A percentile compares a stretch with the other conserved stretches of the same genome.
Evolutionary conservation across 2,888 invertebrate species (phyloP).

Genomic region (Clanis bilineata): DNA sequence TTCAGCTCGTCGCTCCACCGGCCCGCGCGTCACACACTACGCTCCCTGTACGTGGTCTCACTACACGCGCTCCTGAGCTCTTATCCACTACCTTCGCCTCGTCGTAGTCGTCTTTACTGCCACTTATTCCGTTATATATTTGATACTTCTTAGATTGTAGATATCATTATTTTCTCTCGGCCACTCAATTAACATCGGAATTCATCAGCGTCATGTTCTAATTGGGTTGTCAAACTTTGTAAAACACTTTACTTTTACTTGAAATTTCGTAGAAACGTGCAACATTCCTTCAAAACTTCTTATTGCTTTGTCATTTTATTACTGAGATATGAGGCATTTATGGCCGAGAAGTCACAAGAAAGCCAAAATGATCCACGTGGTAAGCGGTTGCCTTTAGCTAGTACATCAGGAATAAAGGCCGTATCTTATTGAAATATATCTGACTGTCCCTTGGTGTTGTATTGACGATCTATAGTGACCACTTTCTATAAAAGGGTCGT

Average conservation of each 20-base stretch:
- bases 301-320: not conserved
- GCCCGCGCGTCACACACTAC: not conserved
- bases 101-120: too few species aligned
- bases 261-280: not conserved
- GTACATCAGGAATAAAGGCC: too few species aligned
- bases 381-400: too few species aligned
- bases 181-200: not conserved
- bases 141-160: not conserved
- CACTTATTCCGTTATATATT: not conserved
- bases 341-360: not conserved
- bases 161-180: not conserved
- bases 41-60: too few species aligned
- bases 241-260: not conserved
- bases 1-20: constrained; percentile 6
- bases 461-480: too few species aligned
- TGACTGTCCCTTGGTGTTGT: too few species aligned
- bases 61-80: not conserved
- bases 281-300: not conserved
- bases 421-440: too few species aligned
- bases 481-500: too few species aligned
- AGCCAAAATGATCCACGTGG: not conserved
- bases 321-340: not conserved
- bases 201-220: not conserved
- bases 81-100: not conserved
- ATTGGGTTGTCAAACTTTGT: not conserved